Percentiles rank a stretch among this genome's conserved stretches.
Evolutionary conservation across 2,113 vertebrate genomes (phyloP).

Genomic region (Calidris pugnax): DNA sequence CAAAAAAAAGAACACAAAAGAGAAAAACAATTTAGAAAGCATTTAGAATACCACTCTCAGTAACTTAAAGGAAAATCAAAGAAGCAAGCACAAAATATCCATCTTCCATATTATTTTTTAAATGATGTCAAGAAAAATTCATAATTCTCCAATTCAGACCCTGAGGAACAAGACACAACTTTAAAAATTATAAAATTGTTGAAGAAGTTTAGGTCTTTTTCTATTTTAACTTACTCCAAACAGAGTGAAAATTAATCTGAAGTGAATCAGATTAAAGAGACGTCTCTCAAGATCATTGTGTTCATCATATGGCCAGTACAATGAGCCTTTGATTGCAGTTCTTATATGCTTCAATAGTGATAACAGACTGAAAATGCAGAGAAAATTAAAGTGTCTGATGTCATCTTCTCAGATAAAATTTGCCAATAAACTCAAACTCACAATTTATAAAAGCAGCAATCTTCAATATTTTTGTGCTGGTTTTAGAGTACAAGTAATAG

Average conservation of each 20-base stretch:
- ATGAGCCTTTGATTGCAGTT: background rate
- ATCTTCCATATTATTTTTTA: background rate
- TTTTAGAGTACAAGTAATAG: background rate
- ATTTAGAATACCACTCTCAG: background rate
- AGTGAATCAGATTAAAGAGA: background rate
- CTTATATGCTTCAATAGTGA: background rate
- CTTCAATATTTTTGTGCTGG: background rate
- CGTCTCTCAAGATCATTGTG: background rate
- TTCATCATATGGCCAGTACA: background rate
- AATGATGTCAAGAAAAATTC: background rate
- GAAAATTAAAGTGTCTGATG: background rate
- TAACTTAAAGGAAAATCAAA: background rate
- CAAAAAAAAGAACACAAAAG: background rate
- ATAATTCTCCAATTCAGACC: background rate
- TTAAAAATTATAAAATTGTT: background rate
- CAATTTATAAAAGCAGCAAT: background rate
- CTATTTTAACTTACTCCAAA: background rate
- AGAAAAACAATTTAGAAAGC: background rate
- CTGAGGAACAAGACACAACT: background rate
- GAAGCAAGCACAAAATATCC: background rate
- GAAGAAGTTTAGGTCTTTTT: background rate
- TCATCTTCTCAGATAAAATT: background rate
- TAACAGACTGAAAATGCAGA: background rate
- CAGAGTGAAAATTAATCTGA: background rate
- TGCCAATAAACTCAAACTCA: background rate